Conservation (phyloP, 2,797 vertebrate genomes). For the Glyptemys insculpta region DNA sequence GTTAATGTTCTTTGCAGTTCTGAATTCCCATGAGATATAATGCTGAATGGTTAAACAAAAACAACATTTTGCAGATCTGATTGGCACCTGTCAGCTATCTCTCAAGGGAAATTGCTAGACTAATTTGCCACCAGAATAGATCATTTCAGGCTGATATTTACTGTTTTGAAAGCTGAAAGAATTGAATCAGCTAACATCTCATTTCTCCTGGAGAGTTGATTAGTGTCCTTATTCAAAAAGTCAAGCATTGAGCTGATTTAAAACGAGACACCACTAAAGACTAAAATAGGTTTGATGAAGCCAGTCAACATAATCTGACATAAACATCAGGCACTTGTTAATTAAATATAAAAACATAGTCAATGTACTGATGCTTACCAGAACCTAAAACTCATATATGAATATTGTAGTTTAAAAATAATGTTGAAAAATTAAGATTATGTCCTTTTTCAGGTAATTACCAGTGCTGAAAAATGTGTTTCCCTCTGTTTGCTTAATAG, state of each 20-base stretch:
- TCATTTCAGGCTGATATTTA: conserved; percentile 46
- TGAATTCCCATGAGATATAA: not conserved
- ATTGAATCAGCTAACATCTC: conserved; percentile 37
- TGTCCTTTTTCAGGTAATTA: not conserved
- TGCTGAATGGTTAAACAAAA: conserved; percentile 47
- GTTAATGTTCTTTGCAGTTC: not conserved
- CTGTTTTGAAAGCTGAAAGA: conserved; percentile 53
- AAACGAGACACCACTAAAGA: conserved; percentile 20
- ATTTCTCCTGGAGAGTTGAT: conserved; percentile 34
- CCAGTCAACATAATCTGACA: not conserved
- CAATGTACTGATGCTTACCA: not conserved
- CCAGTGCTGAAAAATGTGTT: not conserved
- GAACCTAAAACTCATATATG: conserved; percentile 1
- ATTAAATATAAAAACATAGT: conserved; percentile 24
- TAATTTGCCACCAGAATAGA: conserved; percentile 38
- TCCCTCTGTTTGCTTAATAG: not conserved
- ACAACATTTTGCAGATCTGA: conserved; percentile 42
- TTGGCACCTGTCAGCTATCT: conserved; percentile 61
- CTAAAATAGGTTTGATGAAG: conserved; percentile 42
- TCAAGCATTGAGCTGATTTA: conserved; percentile 9
- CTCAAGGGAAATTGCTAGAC: conserved; percentile 18
- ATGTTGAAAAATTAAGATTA: not conserved
- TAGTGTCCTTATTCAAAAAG: conserved; percentile 43
- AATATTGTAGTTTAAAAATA: not conserved
- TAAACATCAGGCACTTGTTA: conserved; percentile 24